Evolutionary conservation across 1,140 invertebrate genomes (phyloP).

Genomic region (Drosophila ercepeae): DNA sequence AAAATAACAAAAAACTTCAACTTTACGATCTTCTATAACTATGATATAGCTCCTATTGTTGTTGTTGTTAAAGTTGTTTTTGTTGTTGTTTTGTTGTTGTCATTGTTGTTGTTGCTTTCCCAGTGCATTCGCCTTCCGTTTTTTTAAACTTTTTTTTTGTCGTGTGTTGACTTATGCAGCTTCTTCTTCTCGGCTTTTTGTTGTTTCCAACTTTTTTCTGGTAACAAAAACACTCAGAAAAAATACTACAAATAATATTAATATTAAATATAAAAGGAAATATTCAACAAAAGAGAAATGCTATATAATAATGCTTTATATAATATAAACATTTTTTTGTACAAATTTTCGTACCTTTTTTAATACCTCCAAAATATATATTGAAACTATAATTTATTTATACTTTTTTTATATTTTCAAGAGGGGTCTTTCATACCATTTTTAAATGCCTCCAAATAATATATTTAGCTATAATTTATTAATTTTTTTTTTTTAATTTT

Average conservation of each 20-base stretch:
- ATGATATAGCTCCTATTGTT: constrained; percentile 36
- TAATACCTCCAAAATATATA: too few species aligned
- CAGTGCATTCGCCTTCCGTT: constrained; percentile 69
- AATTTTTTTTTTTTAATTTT: too few species aligned
- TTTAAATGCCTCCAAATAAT: too few species aligned
- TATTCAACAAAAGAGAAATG: too few species aligned
- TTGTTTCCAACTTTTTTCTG: background rate
- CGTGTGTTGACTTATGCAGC: constrained; percentile 63
- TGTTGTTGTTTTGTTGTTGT: constrained; percentile 15
- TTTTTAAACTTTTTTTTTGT: constrained; percentile 19
- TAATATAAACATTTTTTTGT: too few species aligned
- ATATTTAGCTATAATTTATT: too few species aligned
- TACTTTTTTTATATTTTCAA: too few species aligned
- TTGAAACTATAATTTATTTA: too few species aligned
- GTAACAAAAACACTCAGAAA: background rate
- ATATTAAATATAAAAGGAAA: background rate
- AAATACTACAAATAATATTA: background rate
- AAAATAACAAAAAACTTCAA: constrained; percentile 40
- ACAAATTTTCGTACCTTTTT: too few species aligned
- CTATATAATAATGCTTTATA: too few species aligned
- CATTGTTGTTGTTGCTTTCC: constrained; percentile 48
- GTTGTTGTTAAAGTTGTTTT: constrained; percentile 5
- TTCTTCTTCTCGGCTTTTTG: constrained; percentile 28
- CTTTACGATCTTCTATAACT: constrained; percentile 63
- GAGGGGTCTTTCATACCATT: too few species aligned